Evolutionary conservation across 2,797 vertebrate species (phyloP).

Genomic region (Diplodus puntazzo): DNA sequence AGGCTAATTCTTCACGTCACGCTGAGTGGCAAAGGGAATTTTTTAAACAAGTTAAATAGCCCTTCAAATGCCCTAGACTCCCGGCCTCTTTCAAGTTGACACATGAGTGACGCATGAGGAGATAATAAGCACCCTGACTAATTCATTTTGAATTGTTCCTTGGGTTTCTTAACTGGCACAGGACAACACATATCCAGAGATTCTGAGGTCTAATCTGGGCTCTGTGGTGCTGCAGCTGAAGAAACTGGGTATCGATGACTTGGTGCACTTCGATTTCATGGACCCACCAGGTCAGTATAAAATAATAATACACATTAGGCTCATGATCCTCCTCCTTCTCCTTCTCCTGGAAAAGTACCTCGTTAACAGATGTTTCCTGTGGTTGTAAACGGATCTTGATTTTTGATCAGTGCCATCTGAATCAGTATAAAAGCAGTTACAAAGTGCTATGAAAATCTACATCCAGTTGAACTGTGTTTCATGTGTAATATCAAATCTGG

Average conservation of each 20-base stretch:
- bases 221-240: constrained; percentile 97
- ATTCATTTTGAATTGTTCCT: constrained; percentile 67
- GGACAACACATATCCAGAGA: constrained; percentile 99
- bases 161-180: constrained; percentile 32
- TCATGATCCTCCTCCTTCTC: background rate
- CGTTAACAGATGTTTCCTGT: background rate
- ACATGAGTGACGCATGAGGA: constrained; percentile 65
- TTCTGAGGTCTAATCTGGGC: constrained; percentile 95
- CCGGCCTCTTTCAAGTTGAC: constrained; percentile 64
- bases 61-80: constrained; percentile 68
- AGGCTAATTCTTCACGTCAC: constrained; percentile 71
- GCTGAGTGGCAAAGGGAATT: constrained; percentile 66
- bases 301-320: background rate
- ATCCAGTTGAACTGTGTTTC: constrained; percentile 46
- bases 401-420: constrained; percentile 26
- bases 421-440: constrained; percentile 28
- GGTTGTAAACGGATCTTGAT: constrained; percentile 10
- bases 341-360: too few relatives aligned
- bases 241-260: constrained; percentile 97
- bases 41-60: constrained; percentile 79
- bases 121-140: constrained; percentile 68
- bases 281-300: constrained; percentile 93
- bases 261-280: constrained; percentile 99
- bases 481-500: constrained; percentile 62
- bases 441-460: constrained; percentile 36